These are phyloP conservation scores for Penelope pileata DNA, from an alignment of 2,113 vertebrate species.

Conservation along the genomic window DNA sequence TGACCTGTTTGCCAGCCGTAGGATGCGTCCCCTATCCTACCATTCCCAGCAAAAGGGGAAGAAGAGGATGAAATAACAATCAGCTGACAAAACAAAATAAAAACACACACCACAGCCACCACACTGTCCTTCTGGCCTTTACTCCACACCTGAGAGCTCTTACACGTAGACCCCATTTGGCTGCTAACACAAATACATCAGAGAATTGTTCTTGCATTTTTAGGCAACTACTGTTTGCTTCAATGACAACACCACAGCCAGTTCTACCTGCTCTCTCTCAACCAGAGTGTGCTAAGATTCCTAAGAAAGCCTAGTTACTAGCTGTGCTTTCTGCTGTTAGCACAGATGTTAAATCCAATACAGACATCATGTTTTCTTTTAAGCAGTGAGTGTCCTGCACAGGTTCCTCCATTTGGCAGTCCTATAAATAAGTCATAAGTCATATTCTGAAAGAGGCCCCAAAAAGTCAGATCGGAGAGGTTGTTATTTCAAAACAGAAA, in stretches of 20 bases:
- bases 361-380: neutral
- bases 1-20: neutral
- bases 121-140: neutral
- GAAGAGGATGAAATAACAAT: neutral
- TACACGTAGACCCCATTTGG: neutral
- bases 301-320: neutral
- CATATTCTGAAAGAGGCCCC: neutral
- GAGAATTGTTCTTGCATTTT: neutral
- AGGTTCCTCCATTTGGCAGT: neutral
- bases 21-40: neutral
- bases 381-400: neutral
- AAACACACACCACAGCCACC: neutral
- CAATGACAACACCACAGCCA: neutral
- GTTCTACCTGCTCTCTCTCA: neutral
- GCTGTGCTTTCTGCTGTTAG: neutral
- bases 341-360: neutral
- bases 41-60: neutral
- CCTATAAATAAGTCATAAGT: neutral
- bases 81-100: neutral
- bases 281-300: accelerated
- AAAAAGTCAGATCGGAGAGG: neutral
- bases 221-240: neutral
- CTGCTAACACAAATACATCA: neutral
- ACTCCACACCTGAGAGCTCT: neutral
- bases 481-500: neutral